Conservation (phyloP, 2,797 vertebrate genomes). For the Oreochromis mossambicus region DNA sequence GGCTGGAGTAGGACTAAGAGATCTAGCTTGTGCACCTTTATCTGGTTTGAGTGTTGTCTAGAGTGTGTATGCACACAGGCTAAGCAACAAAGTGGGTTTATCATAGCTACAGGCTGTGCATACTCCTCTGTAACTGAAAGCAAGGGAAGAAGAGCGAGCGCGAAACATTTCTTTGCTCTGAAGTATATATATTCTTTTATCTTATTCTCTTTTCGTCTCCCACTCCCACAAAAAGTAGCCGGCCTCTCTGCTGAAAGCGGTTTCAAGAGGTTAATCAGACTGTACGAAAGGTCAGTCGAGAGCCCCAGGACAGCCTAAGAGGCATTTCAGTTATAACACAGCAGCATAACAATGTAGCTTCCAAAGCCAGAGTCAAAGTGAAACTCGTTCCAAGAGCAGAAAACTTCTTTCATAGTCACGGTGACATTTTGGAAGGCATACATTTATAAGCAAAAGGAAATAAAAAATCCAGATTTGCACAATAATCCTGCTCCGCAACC, state of each 20-base stretch:
- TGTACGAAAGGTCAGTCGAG: neutral
- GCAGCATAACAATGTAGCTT: neutral
- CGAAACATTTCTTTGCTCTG: neutral
- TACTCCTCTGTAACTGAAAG: neutral
- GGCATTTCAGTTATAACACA: neutral
- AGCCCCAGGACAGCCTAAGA: neutral
- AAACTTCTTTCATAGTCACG: neutral
- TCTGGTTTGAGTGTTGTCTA: neutral
- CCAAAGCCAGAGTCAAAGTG: neutral
- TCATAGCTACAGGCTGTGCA: neutral
- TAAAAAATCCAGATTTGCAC: neutral
- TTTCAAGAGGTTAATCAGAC: slow-evolving; percentile 15
- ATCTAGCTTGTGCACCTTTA: neutral
- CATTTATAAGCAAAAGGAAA: neutral
- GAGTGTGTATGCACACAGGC: neutral
- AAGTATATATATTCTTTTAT: neutral
- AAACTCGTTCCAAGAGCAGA: neutral
- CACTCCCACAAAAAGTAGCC: neutral
- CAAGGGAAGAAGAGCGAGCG: neutral
- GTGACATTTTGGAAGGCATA: neutral
- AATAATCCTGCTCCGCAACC: neutral
- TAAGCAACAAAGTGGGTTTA: neutral
- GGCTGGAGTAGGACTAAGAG: neutral
- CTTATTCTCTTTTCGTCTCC: neutral
- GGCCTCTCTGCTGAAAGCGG: neutral